Base-by-base conservation (phyloP, 2,113 vertebrate genomes). In the Vulpes vulpes region DNA sequence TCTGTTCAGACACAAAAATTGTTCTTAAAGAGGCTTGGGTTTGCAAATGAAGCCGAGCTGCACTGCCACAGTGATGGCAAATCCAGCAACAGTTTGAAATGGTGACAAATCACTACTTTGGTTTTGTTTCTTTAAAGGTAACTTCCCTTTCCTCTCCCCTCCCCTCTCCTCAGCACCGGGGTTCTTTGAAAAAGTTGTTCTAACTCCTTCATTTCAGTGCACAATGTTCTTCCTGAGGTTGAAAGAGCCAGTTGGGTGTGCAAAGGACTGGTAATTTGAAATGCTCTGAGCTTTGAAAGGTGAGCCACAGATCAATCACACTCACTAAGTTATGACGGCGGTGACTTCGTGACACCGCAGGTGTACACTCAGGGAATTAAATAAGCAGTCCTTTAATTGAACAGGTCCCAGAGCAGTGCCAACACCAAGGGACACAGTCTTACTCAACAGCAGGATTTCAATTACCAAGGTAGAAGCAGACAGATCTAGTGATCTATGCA, bases 1-100 rank as follows among this genome's bases (percentile, higher is more conserved):
- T 99, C 98, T 98, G 98, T 99, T 98, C 98, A 98, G 94, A 94
- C 83, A 60, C 96, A 98, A 97, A 98, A 95, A 11, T 97, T 98
- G 95, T 97, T 96, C 96, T 98, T 97, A 97, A 94, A 97, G 97
- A 98, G 94, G 87, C 73, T 80, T 97, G 97, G 98, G 96, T 98
- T 98, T 96, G 84, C 94, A 96, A 97, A 55, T 35, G 95, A 94
- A 94, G 94, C 60, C 76, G 32, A 94, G 94, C 60, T 79, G 32
- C 32, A 23, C 35, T 78, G 94, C 91, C 93, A 95, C 96, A 85
- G 73, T 97, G 97, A 98, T 98, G 98, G 98, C 95, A 98, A 98
- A 98, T 96, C 98, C 98, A 98, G 97, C 71, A 94, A 95, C 43
- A 79, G 91, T 98, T 98, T 94, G 96, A 98, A 98, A 98, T 0